Conservation (phyloP, 2,888 invertebrate species). For the Parnassius apollo region DNA sequence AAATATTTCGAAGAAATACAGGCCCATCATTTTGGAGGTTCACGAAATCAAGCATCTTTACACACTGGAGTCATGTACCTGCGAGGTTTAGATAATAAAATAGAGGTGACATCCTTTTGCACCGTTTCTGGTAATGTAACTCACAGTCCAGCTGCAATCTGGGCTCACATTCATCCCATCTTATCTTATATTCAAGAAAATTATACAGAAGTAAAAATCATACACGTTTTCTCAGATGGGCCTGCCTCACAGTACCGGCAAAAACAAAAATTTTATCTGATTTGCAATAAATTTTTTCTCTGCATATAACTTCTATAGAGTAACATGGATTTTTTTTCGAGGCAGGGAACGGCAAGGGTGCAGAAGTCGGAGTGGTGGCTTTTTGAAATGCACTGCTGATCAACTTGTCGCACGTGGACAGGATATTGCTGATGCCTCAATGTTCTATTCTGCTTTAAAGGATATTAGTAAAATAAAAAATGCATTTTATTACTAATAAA, state of each 20-base stretch:
- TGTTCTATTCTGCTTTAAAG: slow-evolving; percentile 12
- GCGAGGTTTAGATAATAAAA: too few relatives aligned
- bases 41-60: too few relatives aligned
- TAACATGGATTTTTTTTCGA: slow-evolving; percentile 29
- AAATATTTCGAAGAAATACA: too few relatives aligned
- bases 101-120: too few relatives aligned
- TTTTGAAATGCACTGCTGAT: slow-evolving; percentile 1
- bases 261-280: slow-evolving; percentile 12
- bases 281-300: slow-evolving; percentile 13
- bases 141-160: slow-evolving; percentile 20
- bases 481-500: too few relatives aligned
- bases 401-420: slow-evolving; percentile 20
- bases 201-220: slow-evolving; percentile 8
- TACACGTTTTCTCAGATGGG: too few relatives aligned
- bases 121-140: slow-evolving; percentile 15
- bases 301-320: slow-evolving; percentile 16
- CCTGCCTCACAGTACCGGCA: not conserved
- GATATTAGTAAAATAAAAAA: too few relatives aligned
- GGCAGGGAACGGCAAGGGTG: slow-evolving; percentile 28
- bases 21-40: too few relatives aligned
- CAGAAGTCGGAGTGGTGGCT: slow-evolving; percentile 14
- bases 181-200: slow-evolving; percentile 10
- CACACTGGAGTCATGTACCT: too few relatives aligned
- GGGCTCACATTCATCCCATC: slow-evolving; percentile 18
- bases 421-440: slow-evolving; percentile 27